phyloP scores from a whole-genome alignment of 2,797 vertebrate genomes.

The Sebastes oblongus region DNA sequence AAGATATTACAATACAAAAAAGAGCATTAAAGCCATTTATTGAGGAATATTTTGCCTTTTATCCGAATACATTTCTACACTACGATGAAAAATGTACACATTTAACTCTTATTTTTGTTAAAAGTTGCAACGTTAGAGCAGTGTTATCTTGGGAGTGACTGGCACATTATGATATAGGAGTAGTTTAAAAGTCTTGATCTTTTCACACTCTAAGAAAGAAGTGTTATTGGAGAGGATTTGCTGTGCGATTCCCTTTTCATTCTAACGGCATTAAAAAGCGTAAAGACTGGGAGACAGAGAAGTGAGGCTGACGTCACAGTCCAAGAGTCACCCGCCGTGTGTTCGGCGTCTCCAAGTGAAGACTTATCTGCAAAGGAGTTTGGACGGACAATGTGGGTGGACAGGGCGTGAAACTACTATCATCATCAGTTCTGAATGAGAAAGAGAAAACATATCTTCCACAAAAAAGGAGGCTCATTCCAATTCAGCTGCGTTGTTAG shows the following conservation, averaged over 20 bases:
- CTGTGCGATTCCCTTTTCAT: slow-evolving; percentile 75
- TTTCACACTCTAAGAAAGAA: slow-evolving; percentile 70
- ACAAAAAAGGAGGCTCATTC: slow-evolving; percentile 94
- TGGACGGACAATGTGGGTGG: slow-evolving; percentile 92
- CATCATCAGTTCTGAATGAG: slow-evolving; percentile 97
- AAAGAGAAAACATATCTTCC: slow-evolving; percentile 99
- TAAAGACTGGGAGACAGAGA: slow-evolving; percentile 78
- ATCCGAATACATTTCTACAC: neutral
- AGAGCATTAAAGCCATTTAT: neutral
- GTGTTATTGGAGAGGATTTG: slow-evolving; percentile 75
- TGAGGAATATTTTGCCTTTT: neutral
- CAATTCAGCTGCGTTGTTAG: slow-evolving; percentile 99
- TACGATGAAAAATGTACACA: neutral
- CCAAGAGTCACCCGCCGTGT: slow-evolving; percentile 87
- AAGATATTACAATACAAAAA: neutral
- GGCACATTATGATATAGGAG: slow-evolving; percentile 64
- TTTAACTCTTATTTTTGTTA: neutral
- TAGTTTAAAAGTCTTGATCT: slow-evolving; percentile 75
- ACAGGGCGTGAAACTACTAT: slow-evolving; percentile 98
- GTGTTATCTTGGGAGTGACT: slow-evolving; percentile 43
- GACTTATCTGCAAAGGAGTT: slow-evolving; percentile 84
- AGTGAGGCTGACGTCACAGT: slow-evolving; percentile 83
- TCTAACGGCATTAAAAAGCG: slow-evolving; percentile 80
- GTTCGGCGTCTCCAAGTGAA: slow-evolving; percentile 85
- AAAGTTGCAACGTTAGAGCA: slow-evolving; percentile 10